Evolutionary conservation across 2,888 invertebrate genomes (phyloP).

Genomic region (Laothoe populi): DNA sequence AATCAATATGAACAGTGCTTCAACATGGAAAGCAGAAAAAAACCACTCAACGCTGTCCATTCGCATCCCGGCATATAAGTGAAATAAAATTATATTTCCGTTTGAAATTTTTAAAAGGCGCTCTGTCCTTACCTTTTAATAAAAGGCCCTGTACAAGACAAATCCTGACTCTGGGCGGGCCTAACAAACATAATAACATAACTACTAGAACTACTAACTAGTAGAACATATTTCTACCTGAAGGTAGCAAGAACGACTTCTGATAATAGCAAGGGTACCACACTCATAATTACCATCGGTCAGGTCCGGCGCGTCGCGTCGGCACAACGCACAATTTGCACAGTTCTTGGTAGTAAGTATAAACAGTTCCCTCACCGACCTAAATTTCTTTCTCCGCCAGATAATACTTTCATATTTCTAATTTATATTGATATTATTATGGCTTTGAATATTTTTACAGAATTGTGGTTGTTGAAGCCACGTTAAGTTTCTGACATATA

Average conservation of each 20-base stretch:
- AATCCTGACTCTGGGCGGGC: no score
- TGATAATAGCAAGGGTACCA: neutral
- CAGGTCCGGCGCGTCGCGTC: neutral
- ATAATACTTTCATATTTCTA: slow-evolving; percentile 47
- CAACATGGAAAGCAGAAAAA: no score
- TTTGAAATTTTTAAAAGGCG: no score
- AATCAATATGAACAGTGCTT: no score
- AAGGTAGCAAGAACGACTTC: neutral
- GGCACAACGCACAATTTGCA: slow-evolving; percentile 24
- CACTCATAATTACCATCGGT: slow-evolving; percentile 14
- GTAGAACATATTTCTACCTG: neutral
- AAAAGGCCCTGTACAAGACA: no score
- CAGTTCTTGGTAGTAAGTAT: slow-evolving; percentile 32
- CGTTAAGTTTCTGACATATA: no score
- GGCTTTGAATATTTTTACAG: slow-evolving; percentile 31
- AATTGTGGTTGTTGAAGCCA: neutral
- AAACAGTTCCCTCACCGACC: slow-evolving; percentile 39
- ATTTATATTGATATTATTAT: slow-evolving; percentile 49
- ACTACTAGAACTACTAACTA: no score
- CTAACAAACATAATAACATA: neutral
- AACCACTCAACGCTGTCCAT: no score
- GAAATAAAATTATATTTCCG: no score
- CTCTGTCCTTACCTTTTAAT: no score
- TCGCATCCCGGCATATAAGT: no score
- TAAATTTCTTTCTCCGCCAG: slow-evolving; percentile 41